Conservation (phyloP, 2,888 invertebrate species). For the Macrophya annulata region DNA sequence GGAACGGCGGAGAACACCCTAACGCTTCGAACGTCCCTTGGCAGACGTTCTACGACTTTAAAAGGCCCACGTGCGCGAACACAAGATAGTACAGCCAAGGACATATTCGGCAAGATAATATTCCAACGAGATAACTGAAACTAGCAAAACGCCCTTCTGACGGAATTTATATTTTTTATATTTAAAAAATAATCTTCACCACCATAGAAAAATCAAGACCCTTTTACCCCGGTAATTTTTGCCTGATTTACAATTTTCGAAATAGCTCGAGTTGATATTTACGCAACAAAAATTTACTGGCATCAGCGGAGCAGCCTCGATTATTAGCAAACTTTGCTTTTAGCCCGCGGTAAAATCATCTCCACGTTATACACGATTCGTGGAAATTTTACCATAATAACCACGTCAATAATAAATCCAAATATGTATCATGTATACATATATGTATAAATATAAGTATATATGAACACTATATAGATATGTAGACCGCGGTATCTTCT, state of each 20-base stretch:
- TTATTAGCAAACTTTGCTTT: constrained; percentile 42
- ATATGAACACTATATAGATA: not conserved
- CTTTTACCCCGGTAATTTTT: not conserved
- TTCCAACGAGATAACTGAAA: constrained; percentile 40
- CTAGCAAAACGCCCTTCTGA: not conserved
- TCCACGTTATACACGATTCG: not conserved
- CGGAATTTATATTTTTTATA: not conserved
- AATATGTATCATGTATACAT: not conserved
- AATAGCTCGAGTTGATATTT: not conserved
- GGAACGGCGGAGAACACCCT: constrained; percentile 11
- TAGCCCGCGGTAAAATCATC: constrained; percentile 20
- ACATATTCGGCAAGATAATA: constrained; percentile 31
- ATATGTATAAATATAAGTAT: not conserved
- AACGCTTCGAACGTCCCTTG: constrained; percentile 35
- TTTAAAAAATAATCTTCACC: constrained; percentile 13
- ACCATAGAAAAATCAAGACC: not conserved
- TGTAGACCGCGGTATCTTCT: not conserved
- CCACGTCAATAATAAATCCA: not conserved
- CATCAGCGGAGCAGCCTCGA: not conserved
- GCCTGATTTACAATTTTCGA: constrained; percentile 12
- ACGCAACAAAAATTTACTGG: constrained; percentile 8
- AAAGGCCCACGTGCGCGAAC: constrained; percentile 18
- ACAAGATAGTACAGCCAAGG: constrained; percentile 1
- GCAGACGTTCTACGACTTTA: constrained; percentile 36
- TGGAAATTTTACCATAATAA: constrained; percentile 18